phyloP scores from a whole-genome alignment of 2,797 vertebrate species.

The Chelonia mydas region DNA sequence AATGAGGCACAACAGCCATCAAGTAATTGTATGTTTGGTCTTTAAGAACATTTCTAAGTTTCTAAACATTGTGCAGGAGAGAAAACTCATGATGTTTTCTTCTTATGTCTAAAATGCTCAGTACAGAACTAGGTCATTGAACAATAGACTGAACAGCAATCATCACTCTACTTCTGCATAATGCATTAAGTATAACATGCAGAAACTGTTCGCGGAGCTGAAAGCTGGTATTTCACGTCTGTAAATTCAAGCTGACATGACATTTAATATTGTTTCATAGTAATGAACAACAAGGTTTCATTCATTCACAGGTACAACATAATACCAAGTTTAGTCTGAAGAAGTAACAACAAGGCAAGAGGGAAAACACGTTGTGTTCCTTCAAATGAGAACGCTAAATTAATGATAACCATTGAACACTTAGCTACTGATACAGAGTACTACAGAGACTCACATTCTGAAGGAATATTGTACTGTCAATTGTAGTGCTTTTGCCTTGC shows the following conservation, averaged over 20 bases:
- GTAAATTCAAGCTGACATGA: slow-evolving; percentile 96
- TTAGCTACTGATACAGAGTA: slow-evolving; percentile 78
- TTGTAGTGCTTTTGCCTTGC: slow-evolving; percentile 8
- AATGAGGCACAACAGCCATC: slow-evolving; percentile 61
- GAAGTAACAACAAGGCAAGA: slow-evolving; percentile 89
- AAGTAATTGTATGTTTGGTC: slow-evolving; percentile 74
- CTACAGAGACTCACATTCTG: slow-evolving; percentile 46
- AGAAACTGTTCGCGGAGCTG: slow-evolving; percentile 88
- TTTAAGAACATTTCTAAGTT: slow-evolving; percentile 75
- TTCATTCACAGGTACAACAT: slow-evolving; percentile 93
- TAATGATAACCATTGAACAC: slow-evolving; percentile 89
- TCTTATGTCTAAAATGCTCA: slow-evolving; percentile 85
- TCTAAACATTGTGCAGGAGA: slow-evolving; percentile 68
- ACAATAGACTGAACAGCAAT: slow-evolving; percentile 93
- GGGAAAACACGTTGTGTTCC: slow-evolving; percentile 87
- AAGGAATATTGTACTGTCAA: slow-evolving; percentile 14
- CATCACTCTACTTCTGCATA: slow-evolving; percentile 95
- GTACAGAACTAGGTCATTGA: slow-evolving; percentile 96
- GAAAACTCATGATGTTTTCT: slow-evolving; percentile 76
- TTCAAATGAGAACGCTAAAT: slow-evolving; percentile 88
- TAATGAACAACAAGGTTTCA: slow-evolving; percentile 94
- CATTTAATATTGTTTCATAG: slow-evolving; percentile 96
- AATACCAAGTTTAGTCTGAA: slow-evolving; percentile 93
- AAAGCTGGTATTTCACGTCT: slow-evolving; percentile 96
- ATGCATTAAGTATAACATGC: slow-evolving; percentile 98